These are phyloP conservation scores for Euzophera pinguis DNA, from an alignment of 2,888 invertebrate genomes.

Conservation along the genomic window DNA sequence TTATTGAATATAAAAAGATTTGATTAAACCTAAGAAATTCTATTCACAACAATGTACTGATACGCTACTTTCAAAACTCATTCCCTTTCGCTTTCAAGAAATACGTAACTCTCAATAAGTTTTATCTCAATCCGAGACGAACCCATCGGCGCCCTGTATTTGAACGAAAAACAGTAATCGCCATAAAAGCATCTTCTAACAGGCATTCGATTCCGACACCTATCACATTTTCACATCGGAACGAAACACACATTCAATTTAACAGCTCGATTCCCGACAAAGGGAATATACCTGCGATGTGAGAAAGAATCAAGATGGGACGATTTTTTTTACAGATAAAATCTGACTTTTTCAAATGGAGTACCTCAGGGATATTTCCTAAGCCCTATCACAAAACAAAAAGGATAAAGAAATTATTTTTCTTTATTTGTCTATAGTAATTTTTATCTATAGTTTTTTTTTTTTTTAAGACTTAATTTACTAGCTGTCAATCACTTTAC, in stretches of 20 bases:
- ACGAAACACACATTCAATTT: conserved; percentile 19
- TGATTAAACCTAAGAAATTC: too few relatives aligned
- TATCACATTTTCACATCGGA: conserved; percentile 24
- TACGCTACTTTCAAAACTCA: too few relatives aligned
- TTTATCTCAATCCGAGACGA: conserved; percentile 7
- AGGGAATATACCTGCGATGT: conserved; percentile 18
- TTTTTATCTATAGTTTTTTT: too few relatives aligned
- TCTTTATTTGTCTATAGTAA: neutral
- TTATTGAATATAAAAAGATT: too few relatives aligned
- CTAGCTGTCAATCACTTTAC: too few relatives aligned
- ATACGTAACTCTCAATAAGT: neutral
- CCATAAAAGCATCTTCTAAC: conserved; percentile 12
- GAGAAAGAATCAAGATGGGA: conserved; percentile 9
- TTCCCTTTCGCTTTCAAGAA: neutral
- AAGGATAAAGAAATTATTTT: neutral
- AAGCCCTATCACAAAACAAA: neutral
- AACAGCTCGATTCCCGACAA: conserved; percentile 16
- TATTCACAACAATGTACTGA: too few relatives aligned
- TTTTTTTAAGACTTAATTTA: too few relatives aligned
- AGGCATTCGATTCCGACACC: conserved; percentile 13
- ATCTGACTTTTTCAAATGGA: conserved; percentile 17
- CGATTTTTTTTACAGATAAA: conserved; percentile 23
- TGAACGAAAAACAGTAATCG: conserved; percentile 7
- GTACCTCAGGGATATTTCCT: conserved; percentile 12
- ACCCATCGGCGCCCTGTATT: conserved; percentile 2